phyloP scores from a whole-genome alignment of 1,140 invertebrate genomes.

The Polypedilum vanderplanki region DNA sequence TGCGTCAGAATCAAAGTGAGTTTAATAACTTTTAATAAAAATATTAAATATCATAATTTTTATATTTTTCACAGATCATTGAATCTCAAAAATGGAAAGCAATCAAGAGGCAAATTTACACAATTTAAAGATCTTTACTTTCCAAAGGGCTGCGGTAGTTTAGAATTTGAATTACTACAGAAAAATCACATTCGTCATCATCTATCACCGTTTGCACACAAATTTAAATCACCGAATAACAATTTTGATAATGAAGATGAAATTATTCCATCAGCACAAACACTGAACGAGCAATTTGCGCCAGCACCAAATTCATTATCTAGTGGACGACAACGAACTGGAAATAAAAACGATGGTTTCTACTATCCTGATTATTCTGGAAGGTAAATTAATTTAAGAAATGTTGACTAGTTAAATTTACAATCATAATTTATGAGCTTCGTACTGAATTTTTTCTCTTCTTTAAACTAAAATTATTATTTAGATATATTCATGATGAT shows the following conservation, averaged over 20 bases:
- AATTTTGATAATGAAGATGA: neutral
- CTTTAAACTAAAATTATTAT: no score
- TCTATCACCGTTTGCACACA: neutral
- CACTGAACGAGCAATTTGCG: neutral
- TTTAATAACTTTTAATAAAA: neutral
- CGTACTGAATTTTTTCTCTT: no score
- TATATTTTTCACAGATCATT: conserved; percentile 12
- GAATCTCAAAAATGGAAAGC: neutral
- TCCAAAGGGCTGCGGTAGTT: conserved; percentile 52
- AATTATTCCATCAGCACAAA: conserved; percentile 17
- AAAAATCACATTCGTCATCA: neutral
- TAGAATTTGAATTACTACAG: conserved; percentile 38
- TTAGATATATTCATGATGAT: conserved; percentile 27
- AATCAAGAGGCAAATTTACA: conserved; percentile 13
- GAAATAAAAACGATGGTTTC: neutral
- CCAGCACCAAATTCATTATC: neutral
- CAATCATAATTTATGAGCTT: no score
- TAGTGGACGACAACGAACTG: neutral
- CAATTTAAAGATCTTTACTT: conserved; percentile 55
- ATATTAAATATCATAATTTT: neutral
- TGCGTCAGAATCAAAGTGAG: conserved; percentile 30
- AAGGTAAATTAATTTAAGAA: neutral
- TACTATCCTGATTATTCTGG: conserved; percentile 20
- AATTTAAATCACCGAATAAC: neutral
- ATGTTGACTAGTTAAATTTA: neutral